A percentile compares a stretch with the other conserved stretches of the same genome.
Conservation (phyloP, 1,140 invertebrate species). For the Episyrphus balteatus region DNA sequence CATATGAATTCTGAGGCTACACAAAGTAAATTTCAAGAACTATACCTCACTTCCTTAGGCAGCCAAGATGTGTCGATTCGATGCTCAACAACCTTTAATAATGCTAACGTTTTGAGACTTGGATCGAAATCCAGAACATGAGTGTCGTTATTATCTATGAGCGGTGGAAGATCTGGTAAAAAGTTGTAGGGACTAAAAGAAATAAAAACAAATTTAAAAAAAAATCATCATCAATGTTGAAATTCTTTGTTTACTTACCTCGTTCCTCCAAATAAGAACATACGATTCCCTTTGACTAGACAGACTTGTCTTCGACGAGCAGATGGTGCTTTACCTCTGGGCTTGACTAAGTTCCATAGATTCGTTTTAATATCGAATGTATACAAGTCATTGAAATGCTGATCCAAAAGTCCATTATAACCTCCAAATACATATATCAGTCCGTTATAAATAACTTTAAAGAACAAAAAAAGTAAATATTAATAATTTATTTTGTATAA, state of each 20-base stretch:
- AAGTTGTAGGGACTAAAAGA: neutral
- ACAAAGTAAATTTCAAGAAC: neutral
- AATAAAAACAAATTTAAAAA: neutral
- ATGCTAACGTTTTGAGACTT: constrained; percentile 54
- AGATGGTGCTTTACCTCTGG: constrained; percentile 49
- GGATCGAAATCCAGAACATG: constrained; percentile 65
- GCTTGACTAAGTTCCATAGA: constrained; percentile 50
- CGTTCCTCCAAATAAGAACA: constrained; percentile 79
- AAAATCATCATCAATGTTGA: neutral
- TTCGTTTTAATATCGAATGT: constrained; percentile 52
- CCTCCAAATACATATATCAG: constrained; percentile 81
- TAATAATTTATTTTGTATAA: neutral
- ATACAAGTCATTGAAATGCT: constrained; percentile 74
- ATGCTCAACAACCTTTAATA: constrained; percentile 49
- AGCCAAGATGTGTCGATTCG: constrained; percentile 49
- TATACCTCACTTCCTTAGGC: constrained; percentile 49
- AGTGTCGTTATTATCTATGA: constrained; percentile 68
- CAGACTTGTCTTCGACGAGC: constrained; percentile 68
- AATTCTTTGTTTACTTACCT: constrained; percentile 42
- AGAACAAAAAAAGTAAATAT: constrained; percentile 10
- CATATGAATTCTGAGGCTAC: constrained; percentile 1
- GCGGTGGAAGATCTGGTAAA: constrained; percentile 12
- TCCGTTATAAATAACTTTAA: constrained; percentile 61
- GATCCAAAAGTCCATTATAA: constrained; percentile 60
- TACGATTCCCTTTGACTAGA: constrained; percentile 53